Conservation (phyloP, 2,888 invertebrate genomes). For the Amphiduros pacificus region DNA sequence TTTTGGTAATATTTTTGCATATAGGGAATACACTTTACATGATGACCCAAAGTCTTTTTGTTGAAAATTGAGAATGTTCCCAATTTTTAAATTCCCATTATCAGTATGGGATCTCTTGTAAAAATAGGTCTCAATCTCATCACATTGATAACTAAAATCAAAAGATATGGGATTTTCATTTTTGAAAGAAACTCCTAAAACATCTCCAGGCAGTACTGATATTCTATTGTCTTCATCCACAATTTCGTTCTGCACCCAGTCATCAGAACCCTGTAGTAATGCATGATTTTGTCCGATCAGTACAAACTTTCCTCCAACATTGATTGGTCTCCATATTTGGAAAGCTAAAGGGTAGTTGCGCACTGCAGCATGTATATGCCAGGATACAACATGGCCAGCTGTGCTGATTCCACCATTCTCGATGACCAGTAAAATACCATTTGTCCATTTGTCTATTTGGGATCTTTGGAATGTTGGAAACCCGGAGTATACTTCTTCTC, state of each 20-base stretch:
- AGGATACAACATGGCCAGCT: neutral
- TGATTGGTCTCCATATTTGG: too few relatives aligned
- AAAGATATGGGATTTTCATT: neutral
- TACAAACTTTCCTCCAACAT: too few relatives aligned
- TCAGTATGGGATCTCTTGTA: too few relatives aligned
- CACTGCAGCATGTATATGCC: neutral
- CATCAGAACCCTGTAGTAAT: neutral
- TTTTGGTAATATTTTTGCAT: too few relatives aligned
- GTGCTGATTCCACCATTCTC: neutral
- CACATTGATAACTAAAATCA: neutral
- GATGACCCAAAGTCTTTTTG: neutral
- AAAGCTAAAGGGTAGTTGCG: too few relatives aligned
- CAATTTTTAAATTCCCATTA: too few relatives aligned
- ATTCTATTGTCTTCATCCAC: neutral
- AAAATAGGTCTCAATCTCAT: too few relatives aligned
- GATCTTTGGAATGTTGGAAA: neutral
- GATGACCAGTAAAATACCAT: neutral
- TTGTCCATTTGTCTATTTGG: neutral
- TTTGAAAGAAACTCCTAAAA: neutral
- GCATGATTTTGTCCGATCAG: neutral
- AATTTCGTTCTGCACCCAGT: neutral
- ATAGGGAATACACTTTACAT: conserved; percentile 1
- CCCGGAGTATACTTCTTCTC: too few relatives aligned
- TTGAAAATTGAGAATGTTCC: neutral
- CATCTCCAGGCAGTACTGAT: neutral